Evolutionary conservation across 2,113 vertebrate species (phyloP).

Genomic region (Porphyrio hochstetteri): DNA sequence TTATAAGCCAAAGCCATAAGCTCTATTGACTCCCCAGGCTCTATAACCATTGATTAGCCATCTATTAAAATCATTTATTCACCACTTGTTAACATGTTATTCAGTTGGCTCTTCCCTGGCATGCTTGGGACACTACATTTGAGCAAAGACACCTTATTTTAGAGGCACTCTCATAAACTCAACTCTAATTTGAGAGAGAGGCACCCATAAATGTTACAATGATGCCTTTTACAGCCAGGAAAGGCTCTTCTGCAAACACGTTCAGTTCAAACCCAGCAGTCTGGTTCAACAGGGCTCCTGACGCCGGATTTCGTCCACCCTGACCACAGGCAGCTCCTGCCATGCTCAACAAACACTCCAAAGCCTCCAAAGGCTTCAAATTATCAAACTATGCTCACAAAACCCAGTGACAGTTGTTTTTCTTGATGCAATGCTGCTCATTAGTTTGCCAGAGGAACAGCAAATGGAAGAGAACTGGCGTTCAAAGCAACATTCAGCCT

Average conservation of each 20-base stretch:
- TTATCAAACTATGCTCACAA: not conserved
- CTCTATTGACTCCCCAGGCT: conserved; percentile 15
- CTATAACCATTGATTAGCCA: conserved; percentile 31
- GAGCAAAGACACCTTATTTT: not conserved
- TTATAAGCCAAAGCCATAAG: conserved; percentile 18
- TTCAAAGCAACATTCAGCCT: not conserved
- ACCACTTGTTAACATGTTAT: not conserved
- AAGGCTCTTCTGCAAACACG: not conserved
- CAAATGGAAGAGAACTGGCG: not conserved
- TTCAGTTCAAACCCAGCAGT: not conserved
- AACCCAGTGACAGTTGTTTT: not conserved
- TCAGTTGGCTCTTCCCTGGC: not conserved
- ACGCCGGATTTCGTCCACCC: not conserved
- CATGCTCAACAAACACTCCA: not conserved
- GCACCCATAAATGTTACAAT: not conserved
- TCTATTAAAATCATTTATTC: conserved; percentile 33
- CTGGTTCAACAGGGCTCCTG: not conserved
- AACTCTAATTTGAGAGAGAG: not conserved
- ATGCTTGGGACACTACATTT: not conserved
- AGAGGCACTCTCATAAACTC: not conserved
- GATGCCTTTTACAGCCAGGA: not conserved
- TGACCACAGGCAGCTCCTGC: not conserved
- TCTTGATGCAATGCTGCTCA: not conserved
- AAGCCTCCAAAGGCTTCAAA: not conserved
- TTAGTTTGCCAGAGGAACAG: not conserved